Evolutionary conservation across 2,888 invertebrate genomes (phyloP), one percentile per base, ranked within the genome.

Genomic region (Brassicogethes aeneus): DNA sequence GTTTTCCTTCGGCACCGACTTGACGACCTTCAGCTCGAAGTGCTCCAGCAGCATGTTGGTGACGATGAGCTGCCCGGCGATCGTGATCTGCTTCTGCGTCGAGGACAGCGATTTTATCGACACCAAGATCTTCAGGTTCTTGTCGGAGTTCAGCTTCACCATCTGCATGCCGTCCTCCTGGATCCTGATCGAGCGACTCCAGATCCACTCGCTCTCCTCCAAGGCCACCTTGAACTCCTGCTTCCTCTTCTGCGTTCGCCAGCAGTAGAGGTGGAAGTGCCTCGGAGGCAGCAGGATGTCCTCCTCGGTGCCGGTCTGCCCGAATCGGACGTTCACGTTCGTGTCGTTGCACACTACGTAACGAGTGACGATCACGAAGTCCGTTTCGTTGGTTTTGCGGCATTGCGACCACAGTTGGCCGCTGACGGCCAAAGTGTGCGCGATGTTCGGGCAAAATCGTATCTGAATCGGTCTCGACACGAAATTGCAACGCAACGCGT

Each of bases 261-360:
- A 85, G 40, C 75, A 72, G 60, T 87, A 88, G 42, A 80, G 72
- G 55, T 76, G 76, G 52, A 80, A 79, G 39, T 79, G 73, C 10
- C 80, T 74, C 0, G 85, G 74, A 0, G 74, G 71, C 1, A 93
- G 55, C 0, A 76, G 64, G 29, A 89, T 75, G 31, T 78, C 75
- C 59, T 93, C 92, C 37, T 80, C 80, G 0, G 90, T 87, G 1
- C 70, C 74, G 2, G 73, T 74, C 68, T 94, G 91, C 0, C 88
- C 86, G 51, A 91, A 77, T 16, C 77, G 69, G 16, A 89, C 59
- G 1, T 74, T 66, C 1, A 72, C 57, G 17, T 77, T 72, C 12
- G 81, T 81, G 52, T 84, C 78, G 62, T 89, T 89, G 41, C 82
- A 82, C 12, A 89, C 68, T 3, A 85, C 69, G 49, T 80, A 82